A percentile compares a stretch with the other conserved stretches of the same genome.
phyloP scores from a whole-genome alignment of 2,113 vertebrate genomes.

The Thermophis baileyi region DNA sequence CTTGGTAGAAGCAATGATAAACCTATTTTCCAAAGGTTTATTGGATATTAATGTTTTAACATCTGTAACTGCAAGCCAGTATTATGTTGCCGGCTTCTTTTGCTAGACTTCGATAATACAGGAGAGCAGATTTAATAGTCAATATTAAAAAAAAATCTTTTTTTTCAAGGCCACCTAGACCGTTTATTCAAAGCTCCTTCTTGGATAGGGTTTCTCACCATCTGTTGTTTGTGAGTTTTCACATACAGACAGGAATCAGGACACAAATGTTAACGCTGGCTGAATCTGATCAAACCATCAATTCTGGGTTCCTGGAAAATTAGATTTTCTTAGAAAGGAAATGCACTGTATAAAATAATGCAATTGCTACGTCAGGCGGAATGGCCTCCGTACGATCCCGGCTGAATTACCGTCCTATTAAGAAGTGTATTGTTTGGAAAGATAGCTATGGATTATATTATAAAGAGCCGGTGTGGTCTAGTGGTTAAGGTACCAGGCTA shows the following conservation, averaged over 20 bases:
- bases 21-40: conserved; percentile 59
- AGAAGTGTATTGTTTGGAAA: neutral
- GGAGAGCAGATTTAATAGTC: conserved; percentile 38
- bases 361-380: neutral
- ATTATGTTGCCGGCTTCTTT: conserved; percentile 33
- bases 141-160: conserved; percentile 33
- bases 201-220: neutral
- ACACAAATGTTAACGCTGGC: neutral
- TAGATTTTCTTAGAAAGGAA: neutral
- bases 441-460: neutral
- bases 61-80: conserved; percentile 36
- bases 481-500: neutral
- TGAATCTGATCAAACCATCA: neutral
- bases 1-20: conserved; percentile 39
- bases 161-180: conserved; percentile 3
- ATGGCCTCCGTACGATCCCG: no score
- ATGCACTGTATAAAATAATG: neutral
- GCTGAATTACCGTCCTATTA: neutral
- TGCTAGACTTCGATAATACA: conserved; percentile 26
- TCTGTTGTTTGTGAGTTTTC: neutral
- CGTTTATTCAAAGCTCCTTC: conserved; percentile 35
- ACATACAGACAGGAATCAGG: rapidly evolving
- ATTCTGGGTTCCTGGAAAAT: neutral
- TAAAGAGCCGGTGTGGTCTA: neutral
- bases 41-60: conserved; percentile 8